Base-by-base conservation (phyloP, 2,113 vertebrate species). In the Hyperopisus bebe region DNA sequence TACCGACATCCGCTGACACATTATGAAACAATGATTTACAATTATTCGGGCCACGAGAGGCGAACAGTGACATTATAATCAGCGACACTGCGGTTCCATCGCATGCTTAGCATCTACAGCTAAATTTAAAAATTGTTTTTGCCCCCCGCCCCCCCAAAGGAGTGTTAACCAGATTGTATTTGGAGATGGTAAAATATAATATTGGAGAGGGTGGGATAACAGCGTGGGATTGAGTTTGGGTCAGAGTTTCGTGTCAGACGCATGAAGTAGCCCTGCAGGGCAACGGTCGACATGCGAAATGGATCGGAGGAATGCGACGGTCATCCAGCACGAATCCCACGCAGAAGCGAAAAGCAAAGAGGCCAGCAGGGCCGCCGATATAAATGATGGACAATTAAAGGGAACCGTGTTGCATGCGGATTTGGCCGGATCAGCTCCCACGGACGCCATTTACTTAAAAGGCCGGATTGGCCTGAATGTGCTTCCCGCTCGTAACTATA, bases 21-120 rank as follows among this genome's bases (percentile, higher is more conserved):
- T 98, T 98, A 98, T 98, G 97, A 98, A 98, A 97, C 97, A 97
- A 98, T 98, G 98, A 98, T 98, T 98, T 98, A 99, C 98, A 98
- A 99, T 99, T 99, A 99, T 97, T 98, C 97, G 97, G 96, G 96
- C 97, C 97, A 97, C 97, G 97, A 97, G 98, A 97, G 98, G 98
- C 97, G 97, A 95, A 96, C 97, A 98, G 97, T 98, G 98, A 98
- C 98, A 98, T 98, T 98, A 98, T 99, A 98, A 99, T 98, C 98
- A 98, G 98, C 97, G 96, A 97, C 97, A 97, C 93, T 97, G 97
- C 97, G 97, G 98, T 98, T 97, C 97, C 95, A 97, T 96, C 95
- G 97, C 97, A 97, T 96, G 96, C 97, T 97, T 96, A 97, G 97
- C 97, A 97, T 97, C 96, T 97, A 97, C 97, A 97, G 97, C 96